Evolutionary conservation across 2,113 vertebrate species (phyloP), one percentile per base, ranked within the genome.

Genomic region (Microtus pennsylvanicus): DNA sequence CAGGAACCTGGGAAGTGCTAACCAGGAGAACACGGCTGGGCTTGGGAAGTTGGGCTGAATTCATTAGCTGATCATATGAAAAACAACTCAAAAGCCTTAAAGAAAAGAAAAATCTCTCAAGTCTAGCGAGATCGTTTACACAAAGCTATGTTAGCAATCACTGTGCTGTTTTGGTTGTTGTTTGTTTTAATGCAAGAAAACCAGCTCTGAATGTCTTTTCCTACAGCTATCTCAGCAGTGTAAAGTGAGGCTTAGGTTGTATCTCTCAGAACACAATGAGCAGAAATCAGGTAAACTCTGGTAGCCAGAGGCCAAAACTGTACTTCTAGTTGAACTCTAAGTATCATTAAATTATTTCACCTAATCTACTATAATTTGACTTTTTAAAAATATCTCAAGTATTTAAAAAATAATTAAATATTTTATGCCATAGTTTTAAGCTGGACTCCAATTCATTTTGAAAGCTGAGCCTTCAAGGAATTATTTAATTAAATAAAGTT

Each of bases 1-100:
- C 85, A 98, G 98, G 98, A 98, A 98, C 98, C 98, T 98, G 97
- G 98, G 98, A 98, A 98, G 99, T 98, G 98, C 98, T 98, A 98
- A 99, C 97, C 93, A 98, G 98, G 96, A 94, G 28, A 87, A 98
- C 97, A 95, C 70, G 58, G 87, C 70, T 97, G 90, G 76, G 42
- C 67, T 26, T 80, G 93, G 76, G 96, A 98, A 98, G 91, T 97
- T 96, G 78, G 22, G 93, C 95, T 97, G 97, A 98, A 98, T 98
- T 98, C 97, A 98, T 98, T 98, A 98, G 95, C 97, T 97, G 96
- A 98, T 97, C 90, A 95, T 96, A 97, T 89, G 50, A 96, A 87
- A 97, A 97, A 85, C 70, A 95, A 89, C 67, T 91, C 94, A 97
- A 81, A 98, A 97, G 94, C 74, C 95, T 95, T 96, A 91, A 96